These are phyloP conservation scores for Ammodytes dubius DNA, from an alignment of 2,113 vertebrate species.

Conservation along the genomic window DNA sequence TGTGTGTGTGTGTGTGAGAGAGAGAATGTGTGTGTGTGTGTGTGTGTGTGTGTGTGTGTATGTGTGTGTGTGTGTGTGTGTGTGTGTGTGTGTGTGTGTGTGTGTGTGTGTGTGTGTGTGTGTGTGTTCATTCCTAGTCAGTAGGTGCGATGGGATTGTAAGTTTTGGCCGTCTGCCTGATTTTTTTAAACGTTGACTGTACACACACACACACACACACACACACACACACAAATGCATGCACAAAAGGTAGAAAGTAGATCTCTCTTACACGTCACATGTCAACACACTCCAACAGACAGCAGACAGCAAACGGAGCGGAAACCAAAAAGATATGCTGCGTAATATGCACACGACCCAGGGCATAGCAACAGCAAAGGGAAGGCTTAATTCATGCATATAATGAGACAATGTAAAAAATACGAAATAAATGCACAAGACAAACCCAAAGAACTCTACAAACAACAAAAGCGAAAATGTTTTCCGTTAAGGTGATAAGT, in stretches of 20 bases:
- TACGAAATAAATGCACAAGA: no score
- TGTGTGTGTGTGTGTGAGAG: neutral
- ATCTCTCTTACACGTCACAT: conserved; percentile 40
- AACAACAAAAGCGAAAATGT: no score
- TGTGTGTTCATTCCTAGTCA: no score
- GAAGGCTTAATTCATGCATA: no score
- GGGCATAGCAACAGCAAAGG: neutral
- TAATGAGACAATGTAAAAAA: no score
- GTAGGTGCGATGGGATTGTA: conserved; percentile 30
- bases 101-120: no score
- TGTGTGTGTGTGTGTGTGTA: neutral
- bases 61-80: no score
- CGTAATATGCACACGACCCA: neutral
- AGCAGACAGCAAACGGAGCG: conserved; percentile 16
- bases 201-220: no score
- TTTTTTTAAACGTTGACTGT: conserved; percentile 60
- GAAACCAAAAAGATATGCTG: conserved; percentile 2
- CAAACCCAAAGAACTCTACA: no score
- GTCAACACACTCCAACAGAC: conserved; percentile 35
- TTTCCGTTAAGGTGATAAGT: no score
- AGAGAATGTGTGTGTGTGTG: no score
- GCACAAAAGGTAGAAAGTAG: conserved; percentile 41
- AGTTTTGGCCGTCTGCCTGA: conserved; percentile 58
- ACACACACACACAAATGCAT: no score
- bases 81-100: conserved; percentile 2